Evolutionary conservation across 2,113 vertebrate genomes (phyloP), one percentile per base, ranked within the genome.

Genomic region (Pandion haliaetus): DNA sequence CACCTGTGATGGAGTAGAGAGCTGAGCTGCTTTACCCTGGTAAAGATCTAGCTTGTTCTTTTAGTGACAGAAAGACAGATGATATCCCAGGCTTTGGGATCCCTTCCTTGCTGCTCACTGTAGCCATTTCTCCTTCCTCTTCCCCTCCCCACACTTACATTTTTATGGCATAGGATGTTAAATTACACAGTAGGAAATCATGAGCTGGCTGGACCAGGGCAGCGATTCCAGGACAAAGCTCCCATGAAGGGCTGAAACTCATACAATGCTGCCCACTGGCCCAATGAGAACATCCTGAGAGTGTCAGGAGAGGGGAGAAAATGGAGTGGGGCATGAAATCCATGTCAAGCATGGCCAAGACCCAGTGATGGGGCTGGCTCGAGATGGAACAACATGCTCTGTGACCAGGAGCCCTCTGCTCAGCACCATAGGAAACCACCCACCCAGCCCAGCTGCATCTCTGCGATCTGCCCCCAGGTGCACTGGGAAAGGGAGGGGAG

Each of bases 191-290:
- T 50, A 72, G 54, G 52, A 94, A 78, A 73, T 55, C 6, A 21
- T 10, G 23, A 71, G 1, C 4, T 72, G 58, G 54, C 31, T 26
- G 29, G 42, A 71, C 8, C 29, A 25, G 26, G 54, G 12, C 44
- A 73, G 45, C 0, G 0, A 16, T 38, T 65, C 44, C 21, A 55
- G 67, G 54, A 63, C 32, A 54, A 44, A 54, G 14, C 8, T 73
- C 63, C 34, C n/a, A 32, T 5, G 2, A 52, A 65, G n/a, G 49
- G 34, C 77, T 89, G 58, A 76, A 86, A 40, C 14, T 28, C 2
- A 0, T 19, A 36, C 24, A 16, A 1, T 3, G 12, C 69, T 59
- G 36, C 59, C 40, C 3, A 1, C 12, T 6, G 0, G 44, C 32
- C 49, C 3, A 2, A 13, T 5, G 45, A 47, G 50, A 34, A 65